phyloP scores from a whole-genome alignment of 2,113 vertebrate genomes.

The Rhinoderma darwinii region DNA sequence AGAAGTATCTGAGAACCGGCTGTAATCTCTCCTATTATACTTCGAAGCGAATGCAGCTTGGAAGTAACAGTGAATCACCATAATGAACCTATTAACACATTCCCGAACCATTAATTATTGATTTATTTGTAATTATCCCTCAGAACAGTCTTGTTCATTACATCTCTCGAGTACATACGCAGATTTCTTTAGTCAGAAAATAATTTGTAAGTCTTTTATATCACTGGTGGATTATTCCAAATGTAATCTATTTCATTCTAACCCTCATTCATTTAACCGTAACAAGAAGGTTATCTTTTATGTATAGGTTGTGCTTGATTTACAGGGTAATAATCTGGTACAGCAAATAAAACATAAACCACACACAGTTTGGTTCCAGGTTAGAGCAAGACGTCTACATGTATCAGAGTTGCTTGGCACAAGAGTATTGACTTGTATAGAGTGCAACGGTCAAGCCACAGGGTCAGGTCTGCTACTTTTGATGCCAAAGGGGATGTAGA shows the following conservation, averaged over 20 bases:
- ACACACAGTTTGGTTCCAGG: not conserved
- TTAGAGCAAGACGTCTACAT: too few species aligned
- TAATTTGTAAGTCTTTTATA: constrained; percentile 60
- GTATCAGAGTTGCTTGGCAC: not conserved
- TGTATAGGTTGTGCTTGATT: not conserved
- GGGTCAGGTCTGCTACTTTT: not conserved
- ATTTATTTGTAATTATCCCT: constrained; percentile 68
- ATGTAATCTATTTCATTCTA: constrained; percentile 28
- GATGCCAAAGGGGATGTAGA: not conserved
- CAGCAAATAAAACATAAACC: not conserved
- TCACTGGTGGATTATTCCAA: constrained; percentile 26
- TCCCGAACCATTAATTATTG: constrained; percentile 67
- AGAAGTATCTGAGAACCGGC: constrained; percentile 45
- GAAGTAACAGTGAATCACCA: constrained; percentile 61
- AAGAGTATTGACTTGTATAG: not conserved
- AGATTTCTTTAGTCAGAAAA: constrained; percentile 57
- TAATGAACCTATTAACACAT: constrained; percentile 67
- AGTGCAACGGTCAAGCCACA: not conserved
- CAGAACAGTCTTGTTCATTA: constrained; percentile 54
- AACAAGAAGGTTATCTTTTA: constrained; percentile 1
- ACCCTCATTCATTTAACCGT: not conserved
- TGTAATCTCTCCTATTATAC: constrained; percentile 62
- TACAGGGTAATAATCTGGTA: not conserved
- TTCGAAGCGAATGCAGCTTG: constrained; percentile 58
- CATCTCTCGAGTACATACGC: constrained; percentile 58